Conservation (phyloP, 2,888 invertebrate genomes). For the Rotaria sp. region DNA sequence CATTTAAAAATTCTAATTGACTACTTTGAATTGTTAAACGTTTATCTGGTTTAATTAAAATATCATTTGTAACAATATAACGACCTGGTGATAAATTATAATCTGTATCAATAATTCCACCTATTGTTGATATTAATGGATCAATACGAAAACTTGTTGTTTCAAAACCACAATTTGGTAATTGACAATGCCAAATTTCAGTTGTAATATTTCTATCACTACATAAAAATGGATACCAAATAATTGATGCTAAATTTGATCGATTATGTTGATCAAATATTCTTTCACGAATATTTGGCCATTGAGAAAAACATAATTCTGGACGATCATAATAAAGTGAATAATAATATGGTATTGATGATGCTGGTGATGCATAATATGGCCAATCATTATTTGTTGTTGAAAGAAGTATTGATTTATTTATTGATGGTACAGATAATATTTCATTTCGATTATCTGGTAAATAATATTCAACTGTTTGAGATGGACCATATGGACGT, state of each 20-base stretch:
- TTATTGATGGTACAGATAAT: conserved; percentile 6
- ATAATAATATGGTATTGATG: background rate
- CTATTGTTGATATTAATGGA: background rate
- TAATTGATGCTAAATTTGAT: conserved; percentile 36
- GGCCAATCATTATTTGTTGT: background rate
- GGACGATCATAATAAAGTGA: conserved; percentile 14
- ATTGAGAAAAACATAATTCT: conserved; percentile 33
- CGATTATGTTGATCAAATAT: conserved; percentile 39
- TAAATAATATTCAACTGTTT: background rate
- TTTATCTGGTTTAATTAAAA: conserved; percentile 38
- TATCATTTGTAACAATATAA: conserved; percentile 40
- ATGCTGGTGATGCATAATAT: conserved; percentile 22
- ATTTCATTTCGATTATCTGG: background rate
- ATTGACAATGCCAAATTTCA: conserved; percentile 32
- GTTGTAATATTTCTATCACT: conserved; percentile 31
- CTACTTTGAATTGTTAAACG: conserved; percentile 33
- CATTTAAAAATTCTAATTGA: conserved; percentile 39
- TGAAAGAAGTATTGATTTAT: background rate
- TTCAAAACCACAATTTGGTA: conserved; percentile 34
- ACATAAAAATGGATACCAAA: conserved; percentile 39
- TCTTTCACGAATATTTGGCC: conserved; percentile 33
- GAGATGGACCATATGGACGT: background rate
- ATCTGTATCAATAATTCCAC: conserved; percentile 26
- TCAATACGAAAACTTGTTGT: conserved; percentile 24
- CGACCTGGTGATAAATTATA: conserved; percentile 29